These are phyloP conservation scores for cattle (Bos taurus) DNA, from an alignment of 2,113 vertebrate genomes.

Conservation along the genomic window ARS-UCD2.0 NC_037329.1:54785501-54786000, in stretches of 20 bases:
- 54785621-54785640: background rate
- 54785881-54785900: slow-evolving; percentile 69
- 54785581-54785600: background rate
- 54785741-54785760: background rate
- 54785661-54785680: background rate
- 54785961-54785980: background rate
- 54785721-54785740: background rate
- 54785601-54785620: background rate
- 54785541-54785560: background rate
- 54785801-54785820: slow-evolving; percentile 29
- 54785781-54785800: slow-evolving; percentile 48
- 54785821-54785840: slow-evolving; percentile 57
- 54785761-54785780: slow-evolving; percentile 32
- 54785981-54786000: background rate
- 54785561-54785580: background rate
- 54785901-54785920: slow-evolving; percentile 67
- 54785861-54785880: slow-evolving; percentile 71
- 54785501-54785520: background rate
- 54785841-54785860: slow-evolving; percentile 71
- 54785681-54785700: background rate
- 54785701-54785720: background rate
- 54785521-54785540: background rate
- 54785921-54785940: slow-evolving; percentile 32
- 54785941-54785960: slow-evolving; percentile 52
- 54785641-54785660: background rate